Percentiles rank a stretch among this genome's conserved stretches.
Evolutionary conservation across 2,113 vertebrate genomes (phyloP).

Genomic region (Gasterosteus aculeatus): DNA sequence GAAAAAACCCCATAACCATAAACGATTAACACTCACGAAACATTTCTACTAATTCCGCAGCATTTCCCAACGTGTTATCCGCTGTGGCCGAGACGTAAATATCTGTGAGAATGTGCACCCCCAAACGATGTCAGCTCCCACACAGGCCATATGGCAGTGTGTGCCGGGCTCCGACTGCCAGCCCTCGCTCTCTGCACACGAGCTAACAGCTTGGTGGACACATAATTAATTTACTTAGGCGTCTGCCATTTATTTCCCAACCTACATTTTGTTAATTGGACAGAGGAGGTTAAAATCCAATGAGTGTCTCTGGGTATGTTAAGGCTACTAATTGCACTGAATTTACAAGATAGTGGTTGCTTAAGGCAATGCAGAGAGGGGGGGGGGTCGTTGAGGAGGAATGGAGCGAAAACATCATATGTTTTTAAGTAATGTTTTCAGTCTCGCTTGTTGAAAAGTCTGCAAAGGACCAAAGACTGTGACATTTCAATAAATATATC

Average conservation of each 20-base stretch:
- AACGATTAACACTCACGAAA: slow-evolving; percentile 25
- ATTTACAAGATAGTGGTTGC: slow-evolving; percentile 56
- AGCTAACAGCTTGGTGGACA: slow-evolving; percentile 83
- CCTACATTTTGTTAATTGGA: slow-evolving; percentile 85
- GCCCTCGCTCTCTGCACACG: slow-evolving; percentile 66
- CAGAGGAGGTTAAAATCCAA: slow-evolving; percentile 80
- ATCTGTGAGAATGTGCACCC: slow-evolving; percentile 74
- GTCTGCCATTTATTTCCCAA: slow-evolving; percentile 85
- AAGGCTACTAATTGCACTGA: slow-evolving; percentile 72
- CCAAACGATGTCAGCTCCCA: slow-evolving; percentile 69
- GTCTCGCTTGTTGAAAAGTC: slow-evolving; percentile 23
- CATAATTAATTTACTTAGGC: slow-evolving; percentile 84
- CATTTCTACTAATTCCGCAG: slow-evolving; percentile 42
- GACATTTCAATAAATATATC: slow-evolving; percentile 21
- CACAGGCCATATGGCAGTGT: slow-evolving; percentile 80
- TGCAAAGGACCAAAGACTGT: slow-evolving; percentile 26
- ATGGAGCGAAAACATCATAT: slow-evolving; percentile 51
- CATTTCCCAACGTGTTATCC: slow-evolving; percentile 38
- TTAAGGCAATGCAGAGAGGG: slow-evolving; percentile 46
- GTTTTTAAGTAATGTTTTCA: slow-evolving; percentile 45
- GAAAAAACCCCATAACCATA: slow-evolving; percentile 19
- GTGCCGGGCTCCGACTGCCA: slow-evolving; percentile 70
- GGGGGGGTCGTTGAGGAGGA: slow-evolving; percentile 25
- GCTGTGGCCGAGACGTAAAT: slow-evolving; percentile 59
- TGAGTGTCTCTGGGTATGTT: slow-evolving; percentile 73